phyloP scores from a whole-genome alignment of 2,888 invertebrate genomes.

The Yponomeuta sedellus region DNA sequence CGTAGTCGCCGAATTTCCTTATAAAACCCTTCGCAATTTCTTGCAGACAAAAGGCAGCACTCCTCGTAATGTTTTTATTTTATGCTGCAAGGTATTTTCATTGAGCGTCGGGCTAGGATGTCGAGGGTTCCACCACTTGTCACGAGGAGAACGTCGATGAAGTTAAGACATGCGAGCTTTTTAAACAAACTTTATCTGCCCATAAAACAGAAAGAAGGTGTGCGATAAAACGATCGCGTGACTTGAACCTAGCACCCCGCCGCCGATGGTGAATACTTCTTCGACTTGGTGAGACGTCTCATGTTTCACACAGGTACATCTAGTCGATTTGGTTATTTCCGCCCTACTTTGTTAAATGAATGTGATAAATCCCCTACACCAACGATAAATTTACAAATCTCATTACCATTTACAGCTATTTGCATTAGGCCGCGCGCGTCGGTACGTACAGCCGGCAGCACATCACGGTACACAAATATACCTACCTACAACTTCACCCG shows the following conservation, averaged over 20 bases:
- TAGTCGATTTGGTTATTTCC: constrained; percentile 9
- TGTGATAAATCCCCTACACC: constrained; percentile 1
- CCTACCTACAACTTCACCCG: too few species aligned
- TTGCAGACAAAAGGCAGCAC: constrained; percentile 1
- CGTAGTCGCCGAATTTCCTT: not conserved
- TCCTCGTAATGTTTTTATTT: constrained; percentile 6
- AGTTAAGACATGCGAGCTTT: constrained; percentile 68
- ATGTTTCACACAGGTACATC: constrained; percentile 32
- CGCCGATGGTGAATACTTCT: constrained; percentile 53
- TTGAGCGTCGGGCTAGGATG: constrained; percentile 32
- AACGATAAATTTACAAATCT: constrained; percentile 1
- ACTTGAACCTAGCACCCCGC: constrained; percentile 46
- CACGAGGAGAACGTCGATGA: constrained; percentile 64
- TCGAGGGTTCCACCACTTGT: constrained; percentile 62
- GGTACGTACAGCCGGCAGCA: too few species aligned
- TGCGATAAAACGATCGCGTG: constrained; percentile 74
- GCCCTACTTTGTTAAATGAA: constrained; percentile 9
- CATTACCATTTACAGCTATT: constrained; percentile 1
- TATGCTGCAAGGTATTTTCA: constrained; percentile 10
- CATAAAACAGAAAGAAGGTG: constrained; percentile 71
- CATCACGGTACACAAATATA: too few species aligned
- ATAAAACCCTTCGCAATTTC: not conserved
- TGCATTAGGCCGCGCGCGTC: not conserved
- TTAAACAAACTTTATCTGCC: constrained; percentile 69
- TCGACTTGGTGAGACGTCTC: constrained; percentile 56